Percentiles rank a stretch among this genome's conserved stretches.
Conservation (phyloP, 1,140 invertebrate species). For the Bactericera cockerelli region DNA sequence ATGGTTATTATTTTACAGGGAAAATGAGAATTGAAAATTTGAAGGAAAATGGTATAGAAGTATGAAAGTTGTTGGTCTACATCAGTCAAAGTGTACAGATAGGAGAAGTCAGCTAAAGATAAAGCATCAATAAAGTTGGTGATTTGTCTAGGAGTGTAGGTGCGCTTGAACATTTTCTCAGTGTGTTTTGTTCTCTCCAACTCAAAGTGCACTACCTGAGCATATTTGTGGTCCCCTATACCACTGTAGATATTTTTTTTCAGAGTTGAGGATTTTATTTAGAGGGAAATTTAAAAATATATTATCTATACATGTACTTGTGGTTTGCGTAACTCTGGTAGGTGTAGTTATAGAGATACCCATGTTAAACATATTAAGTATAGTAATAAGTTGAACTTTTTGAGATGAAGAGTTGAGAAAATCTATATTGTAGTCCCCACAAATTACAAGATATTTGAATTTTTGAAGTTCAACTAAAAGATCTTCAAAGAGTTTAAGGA, state of each 20-base stretch:
- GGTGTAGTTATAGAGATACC: not conserved
- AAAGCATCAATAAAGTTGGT: not conserved
- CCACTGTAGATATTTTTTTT: not conserved
- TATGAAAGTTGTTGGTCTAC: not conserved
- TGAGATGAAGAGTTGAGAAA: not conserved
- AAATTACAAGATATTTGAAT: no score
- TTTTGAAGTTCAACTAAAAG: no score
- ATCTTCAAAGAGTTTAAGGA: no score
- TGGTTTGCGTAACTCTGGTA: not conserved
- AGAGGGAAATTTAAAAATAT: not conserved
- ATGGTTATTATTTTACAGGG: not conserved
- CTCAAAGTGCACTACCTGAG: not conserved
- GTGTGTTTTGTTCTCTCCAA: not conserved
- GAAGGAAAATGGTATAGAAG: not conserved
- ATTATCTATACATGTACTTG: not conserved
- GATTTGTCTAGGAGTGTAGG: not conserved
- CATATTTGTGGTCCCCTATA: not conserved
- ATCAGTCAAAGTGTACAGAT: not conserved
- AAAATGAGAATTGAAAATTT: not conserved
- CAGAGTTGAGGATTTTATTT: not conserved
- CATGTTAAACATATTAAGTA: not conserved
- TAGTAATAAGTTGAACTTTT: not conserved
- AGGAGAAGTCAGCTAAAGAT: not conserved
- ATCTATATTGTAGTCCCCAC: no score
- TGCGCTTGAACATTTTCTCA: not conserved